These are phyloP conservation scores for Zaprionus obscuricornis DNA, from an alignment of 2,888 invertebrate species.

Conservation along the genomic window DNA sequence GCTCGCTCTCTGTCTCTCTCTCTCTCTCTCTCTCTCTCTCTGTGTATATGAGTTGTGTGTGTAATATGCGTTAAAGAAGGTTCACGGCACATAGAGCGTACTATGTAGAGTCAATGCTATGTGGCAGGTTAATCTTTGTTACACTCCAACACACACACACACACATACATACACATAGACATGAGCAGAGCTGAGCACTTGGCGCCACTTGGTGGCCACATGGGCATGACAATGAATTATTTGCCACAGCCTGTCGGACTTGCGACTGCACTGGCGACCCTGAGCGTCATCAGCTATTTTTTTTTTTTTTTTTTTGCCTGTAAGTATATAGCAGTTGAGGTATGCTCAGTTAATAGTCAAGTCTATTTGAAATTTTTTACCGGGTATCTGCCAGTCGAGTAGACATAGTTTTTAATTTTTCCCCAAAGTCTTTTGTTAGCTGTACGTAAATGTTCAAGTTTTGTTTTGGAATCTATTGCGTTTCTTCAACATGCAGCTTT, in stretches of 20 bases:
- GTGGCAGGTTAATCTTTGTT: conserved; percentile 69
- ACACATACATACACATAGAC: not conserved
- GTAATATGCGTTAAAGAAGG: conserved; percentile 24
- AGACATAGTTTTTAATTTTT: no score
- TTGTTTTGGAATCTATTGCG: no score
- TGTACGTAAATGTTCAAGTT: no score
- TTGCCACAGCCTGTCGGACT: conserved; percentile 61
- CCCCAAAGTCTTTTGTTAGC: no score
- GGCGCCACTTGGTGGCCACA: conserved; percentile 56
- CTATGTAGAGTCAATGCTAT: conserved; percentile 8
- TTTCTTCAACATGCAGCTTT: no score
- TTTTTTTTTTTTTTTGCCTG: not conserved
- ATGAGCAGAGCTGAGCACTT: conserved; percentile 28
- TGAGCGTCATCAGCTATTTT: conserved; percentile 14
- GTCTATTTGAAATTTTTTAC: no score
- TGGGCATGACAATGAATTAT: conserved; percentile 81
- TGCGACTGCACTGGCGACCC: conserved; percentile 22
- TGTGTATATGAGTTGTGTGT: not conserved
- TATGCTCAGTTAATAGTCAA: no score
- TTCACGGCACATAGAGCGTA: no score
- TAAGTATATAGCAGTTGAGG: no score
- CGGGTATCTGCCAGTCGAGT: no score
- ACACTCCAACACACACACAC: conserved; percentile 16
- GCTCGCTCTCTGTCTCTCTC: no score
- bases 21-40: no score